phyloP scores from a whole-genome alignment of 2,888 invertebrate genomes.

The Leucophenga maculata region DNA sequence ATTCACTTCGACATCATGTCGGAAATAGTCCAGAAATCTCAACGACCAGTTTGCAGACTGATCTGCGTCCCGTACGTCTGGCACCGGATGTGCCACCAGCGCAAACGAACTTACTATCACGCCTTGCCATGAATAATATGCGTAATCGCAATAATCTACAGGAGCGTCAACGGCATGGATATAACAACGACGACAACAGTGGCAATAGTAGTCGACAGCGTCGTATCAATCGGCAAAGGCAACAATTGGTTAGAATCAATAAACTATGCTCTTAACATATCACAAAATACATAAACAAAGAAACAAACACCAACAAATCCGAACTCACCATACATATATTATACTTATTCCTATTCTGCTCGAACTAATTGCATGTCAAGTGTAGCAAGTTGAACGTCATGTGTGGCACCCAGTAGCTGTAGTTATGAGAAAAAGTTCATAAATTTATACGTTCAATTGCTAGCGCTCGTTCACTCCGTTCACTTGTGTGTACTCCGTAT shows the following conservation, averaged over 20 bases:
- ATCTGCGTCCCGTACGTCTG: conserved; percentile 57
- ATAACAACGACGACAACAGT: background rate
- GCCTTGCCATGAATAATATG: conserved; percentile 51
- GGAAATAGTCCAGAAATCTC: conserved; percentile 47
- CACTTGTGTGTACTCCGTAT: no score
- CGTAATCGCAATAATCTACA: conserved; percentile 39
- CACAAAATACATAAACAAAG: conserved; percentile 20
- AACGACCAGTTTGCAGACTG: conserved; percentile 54
- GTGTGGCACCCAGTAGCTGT: no score
- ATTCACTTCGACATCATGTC: conserved; percentile 55
- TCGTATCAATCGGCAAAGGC: conserved; percentile 40
- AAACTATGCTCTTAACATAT: background rate
- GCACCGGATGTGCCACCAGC: conserved; percentile 45
- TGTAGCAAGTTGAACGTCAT: no score
- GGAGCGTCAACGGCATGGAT: conserved; percentile 23
- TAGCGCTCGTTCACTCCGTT: no score
- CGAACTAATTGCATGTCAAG: no score
- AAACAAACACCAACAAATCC: conserved; percentile 17
- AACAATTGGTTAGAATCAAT: conserved; percentile 43
- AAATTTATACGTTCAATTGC: no score
- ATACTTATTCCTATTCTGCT: background rate
- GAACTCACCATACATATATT: conserved; percentile 4
- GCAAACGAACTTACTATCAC: conserved; percentile 43
- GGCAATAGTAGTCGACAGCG: background rate
- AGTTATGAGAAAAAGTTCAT: no score